Percentiles rank a stretch among this genome's conserved stretches.
phyloP scores from a whole-genome alignment of 2,797 vertebrate species.

The Sebastes glaucus region DNA sequence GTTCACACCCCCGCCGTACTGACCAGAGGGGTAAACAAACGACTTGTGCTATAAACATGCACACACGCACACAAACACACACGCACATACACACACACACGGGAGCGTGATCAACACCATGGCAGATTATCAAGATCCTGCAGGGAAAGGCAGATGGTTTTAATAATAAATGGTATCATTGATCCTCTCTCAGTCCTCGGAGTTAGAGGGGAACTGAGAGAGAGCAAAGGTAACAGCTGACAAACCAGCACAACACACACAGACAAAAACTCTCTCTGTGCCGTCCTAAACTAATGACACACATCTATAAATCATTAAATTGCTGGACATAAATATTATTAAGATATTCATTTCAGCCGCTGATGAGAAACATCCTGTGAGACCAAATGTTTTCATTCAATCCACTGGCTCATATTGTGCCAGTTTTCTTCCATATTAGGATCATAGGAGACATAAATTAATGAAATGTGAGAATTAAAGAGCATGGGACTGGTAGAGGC shows the following conservation, averaged over 20 bases:
- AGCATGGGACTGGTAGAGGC: background rate
- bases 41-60: constrained; percentile 38
- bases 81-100: constrained; percentile 1
- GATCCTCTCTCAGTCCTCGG: constrained; percentile 44
- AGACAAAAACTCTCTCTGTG: background rate
- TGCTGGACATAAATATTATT: background rate
- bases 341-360: background rate
- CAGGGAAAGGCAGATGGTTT: constrained; percentile 59
- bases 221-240: constrained; percentile 29
- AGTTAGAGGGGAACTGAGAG: constrained; percentile 2
- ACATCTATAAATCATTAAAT: constrained; percentile 23
- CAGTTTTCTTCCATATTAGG: background rate
- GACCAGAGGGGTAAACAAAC: constrained; percentile 79
- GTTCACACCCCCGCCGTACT: constrained; percentile 57
- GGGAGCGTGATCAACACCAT: constrained; percentile 37
- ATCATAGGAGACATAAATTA: background rate
- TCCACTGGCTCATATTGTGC: background rate
- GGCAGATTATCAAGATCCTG: constrained; percentile 57
- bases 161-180: constrained; percentile 74
- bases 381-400: background rate
- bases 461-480: background rate
- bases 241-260: background rate
- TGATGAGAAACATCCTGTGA: constrained; percentile 8
- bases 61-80: constrained; percentile 22
- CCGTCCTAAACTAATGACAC: constrained; percentile 22